phyloP scores from a whole-genome alignment of 2,113 vertebrate species.

The Trematomus loennbergii region DNA sequence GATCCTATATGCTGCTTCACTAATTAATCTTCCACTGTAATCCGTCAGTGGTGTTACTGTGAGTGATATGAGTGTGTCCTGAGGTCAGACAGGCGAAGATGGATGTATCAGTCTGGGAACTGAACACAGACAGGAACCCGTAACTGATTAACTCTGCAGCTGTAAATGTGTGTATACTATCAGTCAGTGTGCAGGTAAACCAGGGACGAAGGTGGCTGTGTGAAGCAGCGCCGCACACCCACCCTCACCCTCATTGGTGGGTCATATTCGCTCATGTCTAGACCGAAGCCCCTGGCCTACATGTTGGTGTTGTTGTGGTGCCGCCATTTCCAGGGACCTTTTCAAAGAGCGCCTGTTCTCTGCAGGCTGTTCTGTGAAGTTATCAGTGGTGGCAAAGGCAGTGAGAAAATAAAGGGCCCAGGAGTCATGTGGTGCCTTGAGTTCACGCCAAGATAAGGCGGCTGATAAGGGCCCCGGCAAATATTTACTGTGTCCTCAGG shows the following conservation, averaged over 20 bases:
- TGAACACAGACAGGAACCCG: constrained; percentile 33
- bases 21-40: background rate
- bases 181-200: constrained; percentile 25
- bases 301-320: constrained; percentile 8
- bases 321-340: constrained; percentile 41
- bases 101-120: constrained; percentile 31
- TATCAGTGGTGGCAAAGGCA: constrained; percentile 72
- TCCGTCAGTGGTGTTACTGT: background rate
- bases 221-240: too few relatives aligned
- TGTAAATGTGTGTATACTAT: constrained; percentile 49
- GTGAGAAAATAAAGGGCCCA: constrained; percentile 75
- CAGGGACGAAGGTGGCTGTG: background rate
- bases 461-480: constrained; percentile 76
- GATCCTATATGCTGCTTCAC: background rate
- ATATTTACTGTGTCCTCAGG: constrained; percentile 85
- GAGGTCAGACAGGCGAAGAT: constrained; percentile 13
- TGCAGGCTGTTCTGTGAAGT: constrained; percentile 46
- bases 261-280: constrained; percentile 22
- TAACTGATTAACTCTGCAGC: constrained; percentile 60
- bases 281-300: constrained; percentile 27
- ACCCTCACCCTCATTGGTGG: background rate
- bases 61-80: background rate
- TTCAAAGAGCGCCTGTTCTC: constrained; percentile 44
- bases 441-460: constrained; percentile 83
- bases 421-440: constrained; percentile 74